These are phyloP conservation scores for Seladonia tumulorum DNA, from an alignment of 2,888 invertebrate genomes.

Conservation along the genomic window DNA sequence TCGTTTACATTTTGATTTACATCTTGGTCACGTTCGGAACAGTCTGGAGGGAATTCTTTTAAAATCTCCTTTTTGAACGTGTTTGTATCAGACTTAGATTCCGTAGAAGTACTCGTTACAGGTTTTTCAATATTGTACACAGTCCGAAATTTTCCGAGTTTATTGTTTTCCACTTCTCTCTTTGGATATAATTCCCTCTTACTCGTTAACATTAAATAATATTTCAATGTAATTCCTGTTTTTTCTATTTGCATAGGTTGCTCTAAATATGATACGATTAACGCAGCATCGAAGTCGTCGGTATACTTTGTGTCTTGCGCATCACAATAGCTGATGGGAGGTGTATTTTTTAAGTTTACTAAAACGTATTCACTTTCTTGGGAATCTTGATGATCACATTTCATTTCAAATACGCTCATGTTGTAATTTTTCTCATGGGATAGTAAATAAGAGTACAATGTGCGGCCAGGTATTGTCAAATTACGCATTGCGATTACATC, in stretches of 20 bases:
- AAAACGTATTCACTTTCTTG: slow-evolving; percentile 87
- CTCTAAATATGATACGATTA: slow-evolving; percentile 87
- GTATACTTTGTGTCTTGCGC: slow-evolving; percentile 87
- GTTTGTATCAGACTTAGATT: slow-evolving; percentile 73
- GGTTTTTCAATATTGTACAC: slow-evolving; percentile 85
- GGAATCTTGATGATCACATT: slow-evolving; percentile 75
- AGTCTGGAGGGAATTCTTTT: slow-evolving; percentile 37
- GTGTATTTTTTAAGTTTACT: slow-evolving; percentile 87
- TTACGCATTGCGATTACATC: slow-evolving; percentile 87
- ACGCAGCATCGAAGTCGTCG: slow-evolving; percentile 89
- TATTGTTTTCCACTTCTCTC: slow-evolving; percentile 86
- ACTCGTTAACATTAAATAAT: slow-evolving; percentile 81
- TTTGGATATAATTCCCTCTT: slow-evolving; percentile 87
- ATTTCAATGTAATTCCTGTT: slow-evolving; percentile 81
- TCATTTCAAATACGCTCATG: slow-evolving; percentile 89
- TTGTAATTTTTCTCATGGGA: slow-evolving; percentile 88
- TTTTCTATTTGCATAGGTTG: slow-evolving; percentile 77
- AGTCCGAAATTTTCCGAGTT: slow-evolving; percentile 87
- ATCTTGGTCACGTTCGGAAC: slow-evolving; percentile 45
- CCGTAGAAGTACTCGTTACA: slow-evolving; percentile 72
- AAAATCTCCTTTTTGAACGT: neutral
- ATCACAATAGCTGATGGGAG: slow-evolving; percentile 86
- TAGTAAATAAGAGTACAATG: slow-evolving; percentile 89
- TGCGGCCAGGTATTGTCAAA: slow-evolving; percentile 87
- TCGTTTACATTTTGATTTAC: slow-evolving; percentile 43